Conservation (phyloP, 2,888 invertebrate genomes). For the Ophion ventricosus region DNA sequence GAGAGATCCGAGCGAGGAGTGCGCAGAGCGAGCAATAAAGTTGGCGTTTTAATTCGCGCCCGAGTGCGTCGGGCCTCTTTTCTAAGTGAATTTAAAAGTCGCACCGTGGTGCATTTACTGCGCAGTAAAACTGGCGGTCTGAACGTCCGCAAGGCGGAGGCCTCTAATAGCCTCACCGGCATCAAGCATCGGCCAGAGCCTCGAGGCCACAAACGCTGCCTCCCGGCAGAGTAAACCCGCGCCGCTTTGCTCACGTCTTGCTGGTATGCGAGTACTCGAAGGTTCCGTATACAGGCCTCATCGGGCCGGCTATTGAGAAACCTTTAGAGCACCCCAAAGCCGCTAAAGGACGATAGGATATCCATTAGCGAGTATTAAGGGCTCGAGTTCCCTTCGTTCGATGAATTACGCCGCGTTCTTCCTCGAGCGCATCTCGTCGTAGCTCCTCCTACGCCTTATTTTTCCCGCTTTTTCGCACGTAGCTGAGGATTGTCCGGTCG, state of each 20-base stretch:
- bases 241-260: constrained; percentile 21
- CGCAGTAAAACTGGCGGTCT: constrained; percentile 77
- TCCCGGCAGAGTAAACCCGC: constrained; percentile 26
- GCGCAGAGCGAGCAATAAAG: constrained; percentile 71
- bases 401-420: constrained; percentile 31
- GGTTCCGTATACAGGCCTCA: constrained; percentile 42
- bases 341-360: constrained; percentile 74
- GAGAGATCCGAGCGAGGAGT: constrained; percentile 44
- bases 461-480: constrained; percentile 1
- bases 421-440: constrained; percentile 4
- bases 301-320: background rate
- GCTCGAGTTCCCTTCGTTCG: constrained; percentile 10
- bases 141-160: constrained; percentile 42
- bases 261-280: constrained; percentile 27
- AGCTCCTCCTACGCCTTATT: background rate
- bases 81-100: constrained; percentile 80
- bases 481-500: background rate
- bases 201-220: constrained; percentile 19
- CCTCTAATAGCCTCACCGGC: constrained; percentile 76
- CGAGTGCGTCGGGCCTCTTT: constrained; percentile 67
- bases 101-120: constrained; percentile 78
- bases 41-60: constrained; percentile 77
- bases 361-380: constrained; percentile 76
- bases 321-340: constrained; percentile 60
- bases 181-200: constrained; percentile 37